Percentiles rank a stretch among this genome's conserved stretches.
Evolutionary conservation across 2,113 vertebrate genomes (phyloP).

Genomic region (Notothenia rossii): DNA sequence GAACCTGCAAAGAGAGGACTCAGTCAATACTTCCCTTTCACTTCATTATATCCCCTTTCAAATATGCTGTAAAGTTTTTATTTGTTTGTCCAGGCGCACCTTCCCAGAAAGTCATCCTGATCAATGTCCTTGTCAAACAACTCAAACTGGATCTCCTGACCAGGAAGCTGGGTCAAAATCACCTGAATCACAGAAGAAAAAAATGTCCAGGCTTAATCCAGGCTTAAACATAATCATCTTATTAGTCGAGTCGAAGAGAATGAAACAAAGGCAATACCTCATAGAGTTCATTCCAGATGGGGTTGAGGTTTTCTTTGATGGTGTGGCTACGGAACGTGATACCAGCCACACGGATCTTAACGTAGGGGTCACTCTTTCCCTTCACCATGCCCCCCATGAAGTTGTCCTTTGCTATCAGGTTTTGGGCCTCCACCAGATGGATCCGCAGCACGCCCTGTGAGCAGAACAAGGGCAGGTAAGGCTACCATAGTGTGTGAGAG

Average conservation of each 20-base stretch:
- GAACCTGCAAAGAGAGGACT: constrained; percentile 81
- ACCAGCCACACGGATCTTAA: constrained; percentile 88
- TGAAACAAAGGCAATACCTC: constrained; percentile 81
- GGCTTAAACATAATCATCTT: background rate
- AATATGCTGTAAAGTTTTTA: background rate
- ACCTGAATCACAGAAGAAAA: constrained; percentile 76
- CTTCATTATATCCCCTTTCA: background rate
- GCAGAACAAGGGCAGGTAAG: background rate
- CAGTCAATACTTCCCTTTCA: background rate
- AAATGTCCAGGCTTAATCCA: background rate
- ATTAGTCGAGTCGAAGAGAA: background rate
- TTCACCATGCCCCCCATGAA: constrained; percentile 92
- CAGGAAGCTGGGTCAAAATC: constrained; percentile 88
- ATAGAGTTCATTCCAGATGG: constrained; percentile 92
- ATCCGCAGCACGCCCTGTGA: constrained; percentile 89
- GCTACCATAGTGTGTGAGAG: background rate
- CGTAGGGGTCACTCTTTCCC: constrained; percentile 94
- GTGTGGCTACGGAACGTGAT: constrained; percentile 88
- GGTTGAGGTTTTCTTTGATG: constrained; percentile 92
- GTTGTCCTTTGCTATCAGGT: constrained; percentile 93
- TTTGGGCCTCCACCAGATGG: constrained; percentile 89
- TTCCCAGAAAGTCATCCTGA: constrained; percentile 92
- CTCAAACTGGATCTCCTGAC: constrained; percentile 91
- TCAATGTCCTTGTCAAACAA: constrained; percentile 94
- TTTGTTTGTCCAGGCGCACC: constrained; percentile 73